Base-by-base conservation (phyloP, 2,113 vertebrate species). In the Acanthisitta chloris region DNA sequence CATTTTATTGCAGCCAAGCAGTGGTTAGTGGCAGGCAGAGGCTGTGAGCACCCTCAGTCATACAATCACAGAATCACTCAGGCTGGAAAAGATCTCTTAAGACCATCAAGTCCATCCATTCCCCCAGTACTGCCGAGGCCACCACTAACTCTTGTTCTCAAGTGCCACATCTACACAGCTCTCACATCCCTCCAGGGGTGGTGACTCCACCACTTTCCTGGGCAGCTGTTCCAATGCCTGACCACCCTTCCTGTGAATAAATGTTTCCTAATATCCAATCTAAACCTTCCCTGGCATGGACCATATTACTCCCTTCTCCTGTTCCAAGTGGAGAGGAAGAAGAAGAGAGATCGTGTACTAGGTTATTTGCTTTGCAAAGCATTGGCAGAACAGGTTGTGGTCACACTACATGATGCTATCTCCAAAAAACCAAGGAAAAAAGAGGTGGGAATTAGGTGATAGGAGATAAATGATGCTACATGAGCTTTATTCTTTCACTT, bases 1-100 rank as follows among this genome's bases (percentile, higher is more conserved):
- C 1, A 0, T 38, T 76, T 57, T 78, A 20, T 66, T 73, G 52
- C 57, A 20, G 12, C 18, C 2, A 2, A 13, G 9, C 62, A 18
- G 3, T 15, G 11, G 23, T 36, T 19, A 10, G 33, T 38, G 48
- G 54, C 0, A 0, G 20, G 6, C 0, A 1, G 34, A 26, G 45
- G 29, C 33, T 45, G 21, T 29, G 74, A 73, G 19, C 10, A 3
- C 45, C 51, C 25, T 70, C 16, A 14, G 45, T 10, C 34, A 21
- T 0, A 21, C 34, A 71, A 29, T 12, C 46, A 11, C 52, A 55
- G 55, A 29, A 46, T n/a, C 70, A n/a, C 17, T 61, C 8, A 46
- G 28, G 38, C 29, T 49, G 73, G 73, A 46, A 46, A 70, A 79
- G 12, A 23, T 18, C 38, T 54, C 64, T 38, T 38, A 55, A 40